Evolutionary conservation across 2,888 invertebrate species (phyloP), one percentile per base, ranked within the genome.

Genomic region (Oligia latruncula): DNA sequence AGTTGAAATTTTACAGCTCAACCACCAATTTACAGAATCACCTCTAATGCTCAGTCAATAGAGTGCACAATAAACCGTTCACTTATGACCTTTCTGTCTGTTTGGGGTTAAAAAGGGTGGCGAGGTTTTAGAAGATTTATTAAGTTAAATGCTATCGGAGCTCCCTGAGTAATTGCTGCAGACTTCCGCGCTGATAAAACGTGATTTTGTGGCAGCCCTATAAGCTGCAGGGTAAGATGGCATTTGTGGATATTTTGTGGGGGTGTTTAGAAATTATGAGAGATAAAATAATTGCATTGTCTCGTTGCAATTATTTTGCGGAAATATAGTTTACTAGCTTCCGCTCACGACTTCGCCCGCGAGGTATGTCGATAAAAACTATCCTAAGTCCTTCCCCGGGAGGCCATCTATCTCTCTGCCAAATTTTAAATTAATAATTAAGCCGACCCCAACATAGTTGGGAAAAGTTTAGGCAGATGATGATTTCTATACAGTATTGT

Each of bases 51-150:
- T 46, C 20, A 74, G 43, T 35, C 46, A 78, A 78, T 82, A 89
- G 72, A 55, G 75, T 65, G 58, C 71, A 82, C 17, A 82, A 77
- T 83, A 78, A 78, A 74, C 40, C 6, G 60, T 70, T 72, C 35
- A 70, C 68, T 78, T 89, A 82, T 76, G 80, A 83, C 74, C 80
- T 83, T 83, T 83, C 68, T 68, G 67, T 65, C 67, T 74, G 73
- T 82, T 77, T 74, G 55, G 74, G 74, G 83, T 82, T 83, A 73
- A 82, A 89, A 90, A 82, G 83, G 87, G 85, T 80, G 71, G 64
- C 64, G 65, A 70, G 82, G 78, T 74, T 86, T 85, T 78, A 82
- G 83, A 83, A 89, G 90, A 90, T 89, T 90, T 89, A 89, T 89
- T 86, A 83, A 86, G 83, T 89, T 86, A 89, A 88, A 82, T 78